Percentiles rank a stretch among this genome's conserved stretches.
These are phyloP conservation scores for Chaetorhynchus papuensis DNA, from an alignment of 2,113 vertebrate genomes.

Conservation along the genomic window DNA sequence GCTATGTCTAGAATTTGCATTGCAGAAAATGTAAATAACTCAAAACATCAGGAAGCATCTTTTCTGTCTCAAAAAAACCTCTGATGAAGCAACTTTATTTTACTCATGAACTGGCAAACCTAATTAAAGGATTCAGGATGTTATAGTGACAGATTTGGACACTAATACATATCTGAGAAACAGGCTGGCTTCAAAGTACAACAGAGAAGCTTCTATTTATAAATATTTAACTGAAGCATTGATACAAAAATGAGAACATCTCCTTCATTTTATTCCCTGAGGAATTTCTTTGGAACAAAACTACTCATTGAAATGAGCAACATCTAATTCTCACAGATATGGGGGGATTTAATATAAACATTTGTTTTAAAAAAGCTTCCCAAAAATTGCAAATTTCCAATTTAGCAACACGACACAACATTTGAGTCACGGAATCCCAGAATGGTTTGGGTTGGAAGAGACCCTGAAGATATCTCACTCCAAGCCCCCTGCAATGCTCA, in stretches of 20 bases:
- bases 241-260: neutral
- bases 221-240: constrained; percentile 15
- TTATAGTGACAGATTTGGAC: neutral
- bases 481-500: neutral
- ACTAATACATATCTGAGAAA: neutral
- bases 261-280: neutral
- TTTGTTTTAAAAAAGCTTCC: neutral
- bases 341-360: neutral
- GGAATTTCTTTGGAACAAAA: neutral
- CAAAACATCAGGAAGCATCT: neutral
- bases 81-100: neutral
- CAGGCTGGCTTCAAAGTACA: constrained; percentile 7
- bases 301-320: neutral
- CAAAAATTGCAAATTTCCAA: neutral
- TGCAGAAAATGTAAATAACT: neutral
- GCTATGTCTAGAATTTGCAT: neutral
- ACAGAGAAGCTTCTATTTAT: constrained; percentile 3
- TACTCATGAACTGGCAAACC: neutral
- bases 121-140: neutral
- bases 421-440: neutral
- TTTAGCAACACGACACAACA: neutral
- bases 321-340: neutral
- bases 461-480: neutral
- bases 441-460: neutral
- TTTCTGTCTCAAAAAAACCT: neutral